Conservation (phyloP, 2,888 invertebrate genomes). For the Lepeophtheirus nordmannii region DNA sequence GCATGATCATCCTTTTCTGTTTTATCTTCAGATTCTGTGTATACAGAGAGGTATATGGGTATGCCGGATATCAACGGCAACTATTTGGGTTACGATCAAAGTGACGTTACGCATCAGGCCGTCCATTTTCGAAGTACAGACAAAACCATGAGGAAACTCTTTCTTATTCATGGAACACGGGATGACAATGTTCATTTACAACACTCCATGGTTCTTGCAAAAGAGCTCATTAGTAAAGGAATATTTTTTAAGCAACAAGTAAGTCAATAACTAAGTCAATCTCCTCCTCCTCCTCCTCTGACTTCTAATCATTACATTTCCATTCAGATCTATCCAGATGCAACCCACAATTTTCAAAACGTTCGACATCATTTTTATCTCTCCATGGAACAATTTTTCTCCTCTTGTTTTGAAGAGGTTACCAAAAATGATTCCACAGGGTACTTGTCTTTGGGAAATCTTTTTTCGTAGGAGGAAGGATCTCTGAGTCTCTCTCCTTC, state of each 20-base stretch:
- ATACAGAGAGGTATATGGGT: constrained; percentile 93
- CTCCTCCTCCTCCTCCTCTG: no score
- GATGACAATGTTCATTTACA: constrained; percentile 96
- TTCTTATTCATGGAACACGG: constrained; percentile 82
- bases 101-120: constrained; percentile 55
- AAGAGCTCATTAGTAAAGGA: constrained; percentile 58
- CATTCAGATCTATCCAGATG: constrained; percentile 12
- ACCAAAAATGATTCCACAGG: background rate
- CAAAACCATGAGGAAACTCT: constrained; percentile 45
- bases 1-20: no score
- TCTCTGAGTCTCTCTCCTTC: background rate
- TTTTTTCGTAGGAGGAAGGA: background rate
- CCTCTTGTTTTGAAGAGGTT: background rate
- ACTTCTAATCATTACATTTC: background rate
- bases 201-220: constrained; percentile 76
- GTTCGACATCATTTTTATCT: constrained; percentile 19
- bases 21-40: constrained; percentile 57
- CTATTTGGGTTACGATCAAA: constrained; percentile 51
- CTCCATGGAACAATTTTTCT: constrained; percentile 19
- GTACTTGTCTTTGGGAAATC: background rate
- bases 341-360: constrained; percentile 9
- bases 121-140: constrained; percentile 42
- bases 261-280: constrained; percentile 29
- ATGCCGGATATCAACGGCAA: constrained; percentile 55
- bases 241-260: constrained; percentile 74